Evolutionary conservation across 2,797 vertebrate species (phyloP).

Genomic region (Psittacula derbiana): DNA sequence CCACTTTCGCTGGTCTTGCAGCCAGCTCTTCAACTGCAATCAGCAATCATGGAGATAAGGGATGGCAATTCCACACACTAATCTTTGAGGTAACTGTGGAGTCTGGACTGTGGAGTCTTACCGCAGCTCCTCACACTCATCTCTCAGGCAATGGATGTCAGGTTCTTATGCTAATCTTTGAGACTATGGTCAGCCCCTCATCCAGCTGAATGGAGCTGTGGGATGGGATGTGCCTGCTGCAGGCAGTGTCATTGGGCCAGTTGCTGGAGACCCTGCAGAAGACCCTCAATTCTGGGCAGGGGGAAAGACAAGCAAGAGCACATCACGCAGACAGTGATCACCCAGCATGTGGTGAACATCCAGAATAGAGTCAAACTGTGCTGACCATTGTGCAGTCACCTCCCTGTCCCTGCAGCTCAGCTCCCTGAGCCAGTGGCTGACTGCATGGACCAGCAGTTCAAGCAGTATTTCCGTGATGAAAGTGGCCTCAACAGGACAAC

Average conservation of each 20-base stretch:
- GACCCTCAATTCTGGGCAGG: neutral
- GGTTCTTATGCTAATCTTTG: neutral
- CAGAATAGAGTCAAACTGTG: neutral
- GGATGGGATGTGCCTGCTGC: neutral
- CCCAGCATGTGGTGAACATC: neutral
- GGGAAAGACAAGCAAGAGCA: neutral
- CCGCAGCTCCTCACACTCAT: neutral
- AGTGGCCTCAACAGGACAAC: conserved; percentile 97
- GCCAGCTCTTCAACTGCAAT: neutral
- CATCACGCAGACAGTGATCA: neutral
- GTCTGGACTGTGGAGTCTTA: neutral
- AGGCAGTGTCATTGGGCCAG: neutral
- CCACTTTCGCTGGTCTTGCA: neutral
- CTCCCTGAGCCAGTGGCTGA: conserved; percentile 84
- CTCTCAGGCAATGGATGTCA: neutral
- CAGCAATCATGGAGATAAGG: neutral
- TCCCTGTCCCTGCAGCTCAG: conserved; percentile 64
- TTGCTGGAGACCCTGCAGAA: neutral
- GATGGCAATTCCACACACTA: neutral
- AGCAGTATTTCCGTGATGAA: conserved; percentile 98
- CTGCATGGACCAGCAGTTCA: conserved; percentile 97
- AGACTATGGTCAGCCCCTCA: neutral
- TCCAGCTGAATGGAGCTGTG: neutral
- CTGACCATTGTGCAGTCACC: neutral
- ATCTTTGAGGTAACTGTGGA: neutral